Conservation (phyloP, 2,797 vertebrate genomes). For the Knipowitschia caucasica region DNA sequence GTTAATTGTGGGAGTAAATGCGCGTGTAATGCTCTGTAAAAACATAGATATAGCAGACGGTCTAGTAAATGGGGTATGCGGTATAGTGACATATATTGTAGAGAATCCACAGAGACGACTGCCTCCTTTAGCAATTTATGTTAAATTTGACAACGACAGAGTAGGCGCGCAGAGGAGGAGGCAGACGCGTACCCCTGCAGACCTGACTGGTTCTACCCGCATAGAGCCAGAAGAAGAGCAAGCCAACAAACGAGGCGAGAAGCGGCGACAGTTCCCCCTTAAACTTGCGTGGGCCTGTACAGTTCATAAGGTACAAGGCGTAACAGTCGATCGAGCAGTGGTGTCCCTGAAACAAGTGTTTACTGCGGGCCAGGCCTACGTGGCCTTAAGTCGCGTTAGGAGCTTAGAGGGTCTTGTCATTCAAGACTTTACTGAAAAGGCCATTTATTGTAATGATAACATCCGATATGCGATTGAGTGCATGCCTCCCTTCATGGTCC, state of each 20-base stretch:
- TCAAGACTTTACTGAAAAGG: neutral
- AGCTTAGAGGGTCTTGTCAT: neutral
- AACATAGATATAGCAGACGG: too few relatives aligned
- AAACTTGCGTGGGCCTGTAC: neutral
- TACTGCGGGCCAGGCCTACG: neutral
- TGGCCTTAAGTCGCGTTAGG: neutral
- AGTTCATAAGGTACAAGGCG: neutral
- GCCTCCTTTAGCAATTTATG: neutral
- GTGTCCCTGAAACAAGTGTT: neutral
- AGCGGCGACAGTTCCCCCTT: neutral
- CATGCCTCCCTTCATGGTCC: neutral
- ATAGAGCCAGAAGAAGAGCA: neutral
- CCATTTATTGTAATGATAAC: neutral
- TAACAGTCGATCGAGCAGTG: neutral
- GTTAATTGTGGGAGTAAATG: too few relatives aligned
- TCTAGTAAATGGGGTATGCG: too few relatives aligned
- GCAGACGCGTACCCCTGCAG: neutral
- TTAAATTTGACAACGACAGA: neutral
- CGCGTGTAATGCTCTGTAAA: too few relatives aligned
- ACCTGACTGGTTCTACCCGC: neutral
- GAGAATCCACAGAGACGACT: neutral
- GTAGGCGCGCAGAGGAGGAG: neutral
- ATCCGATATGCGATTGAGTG: neutral
- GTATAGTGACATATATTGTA: too few relatives aligned
- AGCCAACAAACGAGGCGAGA: neutral